These are phyloP conservation scores for Sarcophaga bullata DNA, from an alignment of 1,140 invertebrate species.

Conservation along the genomic window DNA sequence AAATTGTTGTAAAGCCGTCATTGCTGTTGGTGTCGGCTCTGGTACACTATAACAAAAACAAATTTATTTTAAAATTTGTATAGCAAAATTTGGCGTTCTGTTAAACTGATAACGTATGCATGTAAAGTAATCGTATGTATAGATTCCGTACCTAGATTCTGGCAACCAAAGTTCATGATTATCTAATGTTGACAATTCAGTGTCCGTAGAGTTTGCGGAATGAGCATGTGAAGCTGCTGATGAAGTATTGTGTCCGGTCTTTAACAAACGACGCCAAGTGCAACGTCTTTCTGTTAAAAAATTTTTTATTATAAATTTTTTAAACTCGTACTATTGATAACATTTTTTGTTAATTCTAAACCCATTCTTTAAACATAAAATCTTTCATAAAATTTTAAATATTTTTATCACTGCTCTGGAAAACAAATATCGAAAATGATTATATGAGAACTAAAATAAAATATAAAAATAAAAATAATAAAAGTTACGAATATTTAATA, in stretches of 20 bases:
- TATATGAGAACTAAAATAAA: too few species aligned
- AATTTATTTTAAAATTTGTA: background rate
- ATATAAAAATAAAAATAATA: too few species aligned
- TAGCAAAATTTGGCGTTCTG: background rate
- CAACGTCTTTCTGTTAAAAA: slow-evolving; percentile 69
- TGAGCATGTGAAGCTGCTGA: slow-evolving; percentile 75
- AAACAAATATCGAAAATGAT: too few species aligned
- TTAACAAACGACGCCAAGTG: slow-evolving; percentile 73
- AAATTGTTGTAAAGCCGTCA: slow-evolving; percentile 83
- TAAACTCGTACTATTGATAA: too few species aligned
- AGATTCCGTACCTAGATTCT: slow-evolving; percentile 71
- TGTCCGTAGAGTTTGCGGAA: slow-evolving; percentile 81
- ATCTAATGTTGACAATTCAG: slow-evolving; percentile 81
- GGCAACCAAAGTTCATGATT: slow-evolving; percentile 84
- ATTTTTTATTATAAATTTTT: too few species aligned
- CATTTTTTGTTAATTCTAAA: too few species aligned
- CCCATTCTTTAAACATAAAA: too few species aligned
- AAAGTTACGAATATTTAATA: too few species aligned
- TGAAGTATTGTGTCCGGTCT: slow-evolving; percentile 62
- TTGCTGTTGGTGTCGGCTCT: slow-evolving; percentile 80
- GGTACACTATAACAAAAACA: slow-evolving; percentile 52
- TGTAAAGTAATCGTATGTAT: background rate
- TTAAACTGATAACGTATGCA: background rate
- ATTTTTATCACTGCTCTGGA: too few species aligned
- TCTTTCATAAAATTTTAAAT: too few species aligned